phyloP scores from a whole-genome alignment of 2,797 vertebrate species.

The Dallia pectoralis region DNA sequence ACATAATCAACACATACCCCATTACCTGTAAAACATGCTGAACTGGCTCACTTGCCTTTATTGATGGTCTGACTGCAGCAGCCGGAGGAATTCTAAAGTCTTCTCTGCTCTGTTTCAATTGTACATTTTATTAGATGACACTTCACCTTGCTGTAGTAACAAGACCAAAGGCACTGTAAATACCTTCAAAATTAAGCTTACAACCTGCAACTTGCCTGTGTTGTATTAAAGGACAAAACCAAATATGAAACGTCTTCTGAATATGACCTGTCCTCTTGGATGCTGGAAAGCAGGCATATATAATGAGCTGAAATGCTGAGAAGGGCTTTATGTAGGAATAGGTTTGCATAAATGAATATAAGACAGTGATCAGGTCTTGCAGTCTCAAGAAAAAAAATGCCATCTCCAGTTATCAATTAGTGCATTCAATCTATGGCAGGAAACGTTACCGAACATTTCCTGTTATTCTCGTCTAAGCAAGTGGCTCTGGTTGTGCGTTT shows the following conservation, averaged over 20 bases:
- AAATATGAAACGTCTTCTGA: conserved; percentile 60
- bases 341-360: conserved; percentile 41
- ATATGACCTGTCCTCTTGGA: conserved; percentile 55
- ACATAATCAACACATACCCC: too few species aligned
- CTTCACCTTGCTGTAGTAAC: too few species aligned
- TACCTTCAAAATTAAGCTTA: too few species aligned
- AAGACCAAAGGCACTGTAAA: too few species aligned
- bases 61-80: too few species aligned
- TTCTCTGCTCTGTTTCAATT: too few species aligned
- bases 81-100: too few species aligned
- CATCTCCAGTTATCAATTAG: background rate
- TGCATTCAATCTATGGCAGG: background rate
- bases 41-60: too few species aligned
- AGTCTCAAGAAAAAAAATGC: background rate
- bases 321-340: conserved; percentile 48
- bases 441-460: background rate
- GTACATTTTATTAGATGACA: too few species aligned
- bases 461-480: background rate
- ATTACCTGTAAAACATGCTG: too few species aligned
- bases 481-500: background rate
- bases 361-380: conserved; percentile 15
- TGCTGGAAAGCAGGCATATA: conserved; percentile 54
- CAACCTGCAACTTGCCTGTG: too few species aligned
- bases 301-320: conserved; percentile 38
- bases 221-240: conserved; percentile 54